These are phyloP conservation scores for Zoanthus sociatus DNA, from an alignment of 92 coral and sea anemone genomes.

Conservation along the genomic window DNA sequence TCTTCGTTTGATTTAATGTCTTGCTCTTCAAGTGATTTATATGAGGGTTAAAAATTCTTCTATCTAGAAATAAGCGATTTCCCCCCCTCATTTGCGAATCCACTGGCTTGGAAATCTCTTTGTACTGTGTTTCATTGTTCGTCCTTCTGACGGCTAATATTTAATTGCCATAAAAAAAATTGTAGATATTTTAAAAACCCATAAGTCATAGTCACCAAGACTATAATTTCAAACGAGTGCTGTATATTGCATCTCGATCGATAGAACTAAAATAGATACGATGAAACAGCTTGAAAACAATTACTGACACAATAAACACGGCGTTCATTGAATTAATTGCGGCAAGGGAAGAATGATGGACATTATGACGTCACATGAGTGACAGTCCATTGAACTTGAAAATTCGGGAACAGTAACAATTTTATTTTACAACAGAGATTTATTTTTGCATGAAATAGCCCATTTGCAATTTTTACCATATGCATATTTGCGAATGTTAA, in stretches of 20 bases:
- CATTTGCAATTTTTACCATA: not conserved
- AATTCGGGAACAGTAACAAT: constrained; percentile 11
- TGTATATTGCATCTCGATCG: constrained; percentile 21
- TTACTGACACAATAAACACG: not conserved
- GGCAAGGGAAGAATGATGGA: not conserved
- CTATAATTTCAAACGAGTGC: constrained; percentile 8
- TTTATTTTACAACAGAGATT: too few relatives aligned
- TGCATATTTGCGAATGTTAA: not conserved
- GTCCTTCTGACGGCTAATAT: constrained; percentile 28
- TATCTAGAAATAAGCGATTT: constrained; percentile 18
- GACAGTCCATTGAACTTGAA: not conserved
- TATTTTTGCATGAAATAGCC: not conserved
- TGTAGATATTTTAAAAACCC: constrained; percentile 4
- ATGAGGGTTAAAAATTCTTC: not conserved
- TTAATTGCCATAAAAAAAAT: constrained; percentile 1
- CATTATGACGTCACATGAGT: constrained; percentile 32
- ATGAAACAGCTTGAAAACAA: constrained; percentile 33
- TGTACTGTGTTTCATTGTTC: constrained; percentile 22
- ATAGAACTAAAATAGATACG: not conserved
- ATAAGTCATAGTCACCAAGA: not conserved
- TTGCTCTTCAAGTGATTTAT: not conserved
- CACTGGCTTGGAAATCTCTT: constrained; percentile 27
- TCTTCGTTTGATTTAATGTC: not conserved
- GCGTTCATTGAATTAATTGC: constrained; percentile 1
- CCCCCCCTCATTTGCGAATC: constrained; percentile 38